Evolutionary conservation across 1,140 invertebrate genomes (phyloP).

Genomic region (Drosophila yakuba): DNA sequence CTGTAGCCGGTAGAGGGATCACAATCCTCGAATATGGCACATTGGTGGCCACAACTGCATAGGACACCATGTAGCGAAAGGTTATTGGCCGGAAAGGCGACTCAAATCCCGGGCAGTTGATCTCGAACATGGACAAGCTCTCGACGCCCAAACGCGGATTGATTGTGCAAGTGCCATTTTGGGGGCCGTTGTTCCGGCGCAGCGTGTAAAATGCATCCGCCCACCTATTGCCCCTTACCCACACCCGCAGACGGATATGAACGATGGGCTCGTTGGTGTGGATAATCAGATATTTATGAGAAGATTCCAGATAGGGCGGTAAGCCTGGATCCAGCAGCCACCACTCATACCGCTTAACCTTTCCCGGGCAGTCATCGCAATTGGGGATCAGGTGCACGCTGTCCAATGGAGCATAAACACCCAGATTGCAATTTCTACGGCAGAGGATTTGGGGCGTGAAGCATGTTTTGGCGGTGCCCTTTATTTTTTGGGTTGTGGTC

Average conservation of each 20-base stretch:
- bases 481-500: constrained; percentile 1
- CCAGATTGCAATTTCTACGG: constrained; percentile 10
- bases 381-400: constrained; percentile 8
- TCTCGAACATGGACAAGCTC: constrained; percentile 7
- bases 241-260: constrained; percentile 1
- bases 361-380: constrained; percentile 12
- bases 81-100: constrained; percentile 5
- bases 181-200: constrained; percentile 15
- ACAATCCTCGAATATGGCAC: background rate
- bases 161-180: constrained; percentile 6
- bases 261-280: background rate
- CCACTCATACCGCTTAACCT: constrained; percentile 16
- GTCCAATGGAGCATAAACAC: constrained; percentile 1
- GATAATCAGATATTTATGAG: background rate
- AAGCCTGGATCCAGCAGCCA: background rate
- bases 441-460: constrained; percentile 24
- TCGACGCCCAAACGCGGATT: constrained; percentile 1
- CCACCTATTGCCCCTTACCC: background rate
- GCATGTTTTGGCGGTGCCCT: background rate
- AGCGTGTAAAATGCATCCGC: constrained; percentile 2
- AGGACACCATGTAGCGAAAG: background rate
- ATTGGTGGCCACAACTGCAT: constrained; percentile 1
- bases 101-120: constrained; percentile 7
- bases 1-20: background rate
- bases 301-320: background rate